These are phyloP conservation scores for Cyprinella venusta DNA, from an alignment of 2,797 vertebrate species.

Conservation along the genomic window DNA sequence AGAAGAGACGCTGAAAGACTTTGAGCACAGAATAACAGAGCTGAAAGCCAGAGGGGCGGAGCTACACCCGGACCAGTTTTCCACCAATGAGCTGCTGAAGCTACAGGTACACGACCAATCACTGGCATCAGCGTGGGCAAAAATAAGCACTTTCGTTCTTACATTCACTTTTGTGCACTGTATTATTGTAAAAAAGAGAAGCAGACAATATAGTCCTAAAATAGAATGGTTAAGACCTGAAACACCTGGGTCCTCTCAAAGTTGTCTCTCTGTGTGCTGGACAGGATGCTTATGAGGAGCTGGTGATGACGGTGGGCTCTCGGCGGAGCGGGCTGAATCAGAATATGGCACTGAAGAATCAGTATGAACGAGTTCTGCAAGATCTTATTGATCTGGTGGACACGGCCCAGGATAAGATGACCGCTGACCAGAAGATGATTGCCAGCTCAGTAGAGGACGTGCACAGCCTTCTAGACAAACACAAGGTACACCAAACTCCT, in stretches of 20 bases:
- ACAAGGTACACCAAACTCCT: conserved; percentile 81
- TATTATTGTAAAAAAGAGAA: neutral
- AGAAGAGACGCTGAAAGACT: conserved; percentile 88
- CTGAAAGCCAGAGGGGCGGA: conserved; percentile 84
- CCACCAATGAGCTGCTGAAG: conserved; percentile 89
- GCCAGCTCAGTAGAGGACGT: conserved; percentile 89
- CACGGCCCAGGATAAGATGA: conserved; percentile 94
- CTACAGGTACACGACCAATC: conserved; percentile 83
- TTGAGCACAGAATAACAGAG: conserved; percentile 87
- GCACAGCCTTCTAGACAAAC: conserved; percentile 86
- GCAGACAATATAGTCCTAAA: neutral
- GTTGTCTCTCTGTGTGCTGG: neutral
- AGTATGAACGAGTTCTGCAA: conserved; percentile 90
- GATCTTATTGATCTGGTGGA: conserved; percentile 92
- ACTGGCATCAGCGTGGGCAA: neutral
- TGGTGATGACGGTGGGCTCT: conserved; percentile 86
- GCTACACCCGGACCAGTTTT: conserved; percentile 84
- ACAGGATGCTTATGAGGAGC: conserved; percentile 92
- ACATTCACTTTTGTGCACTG: neutral
- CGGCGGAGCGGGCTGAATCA: conserved; percentile 90
- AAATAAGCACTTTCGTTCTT: neutral
- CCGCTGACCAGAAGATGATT: conserved; percentile 89
- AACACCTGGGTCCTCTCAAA: neutral
- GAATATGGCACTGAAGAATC: conserved; percentile 87
- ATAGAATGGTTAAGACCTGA: neutral